A percentile compares a stretch with the other conserved stretches of the same genome.
phyloP scores from a whole-genome alignment of 2,888 invertebrate species.

The Leucoma salicis region DNA sequence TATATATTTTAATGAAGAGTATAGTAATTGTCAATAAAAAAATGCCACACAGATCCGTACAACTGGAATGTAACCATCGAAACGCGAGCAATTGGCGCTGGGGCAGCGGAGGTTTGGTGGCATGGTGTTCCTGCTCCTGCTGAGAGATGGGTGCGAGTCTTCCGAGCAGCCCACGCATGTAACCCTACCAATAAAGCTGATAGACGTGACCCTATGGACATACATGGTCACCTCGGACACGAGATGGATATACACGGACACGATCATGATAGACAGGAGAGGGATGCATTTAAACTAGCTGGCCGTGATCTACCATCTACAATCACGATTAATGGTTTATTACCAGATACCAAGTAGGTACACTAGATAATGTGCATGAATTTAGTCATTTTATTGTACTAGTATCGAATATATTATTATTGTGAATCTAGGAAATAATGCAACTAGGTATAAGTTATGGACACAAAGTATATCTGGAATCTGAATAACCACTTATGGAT shows the following conservation, averaged over 20 bases:
- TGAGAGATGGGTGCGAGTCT: conserved; percentile 94
- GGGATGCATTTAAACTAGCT: conserved; percentile 69
- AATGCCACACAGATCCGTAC: conserved; percentile 89
- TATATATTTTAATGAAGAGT: too few species aligned
- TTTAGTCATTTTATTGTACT: too few species aligned
- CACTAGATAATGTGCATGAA: too few species aligned
- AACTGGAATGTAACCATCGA: conserved; percentile 91
- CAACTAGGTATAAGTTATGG: too few species aligned
- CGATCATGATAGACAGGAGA: conserved; percentile 32
- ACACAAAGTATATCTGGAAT: too few species aligned
- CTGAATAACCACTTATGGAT: too few species aligned
- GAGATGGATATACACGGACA: conserved; percentile 30
- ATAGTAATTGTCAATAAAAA: too few species aligned
- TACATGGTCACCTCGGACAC: conserved; percentile 3
- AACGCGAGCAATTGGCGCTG: conserved; percentile 88
- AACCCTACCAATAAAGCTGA: conserved; percentile 42
- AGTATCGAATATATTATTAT: too few species aligned
- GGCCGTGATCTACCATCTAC: conserved; percentile 60
- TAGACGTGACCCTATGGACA: conserved; percentile 3
- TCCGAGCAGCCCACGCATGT: conserved; percentile 86
- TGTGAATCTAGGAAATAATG: too few species aligned
- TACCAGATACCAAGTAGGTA: conserved; percentile 83
- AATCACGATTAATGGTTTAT: conserved; percentile 58
- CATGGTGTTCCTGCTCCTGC: conserved; percentile 93
- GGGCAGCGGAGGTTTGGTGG: conserved; percentile 90